These are phyloP conservation scores for Glomeris maerens DNA, from an alignment of 1,140 invertebrate genomes.

Conservation along the genomic window DNA sequence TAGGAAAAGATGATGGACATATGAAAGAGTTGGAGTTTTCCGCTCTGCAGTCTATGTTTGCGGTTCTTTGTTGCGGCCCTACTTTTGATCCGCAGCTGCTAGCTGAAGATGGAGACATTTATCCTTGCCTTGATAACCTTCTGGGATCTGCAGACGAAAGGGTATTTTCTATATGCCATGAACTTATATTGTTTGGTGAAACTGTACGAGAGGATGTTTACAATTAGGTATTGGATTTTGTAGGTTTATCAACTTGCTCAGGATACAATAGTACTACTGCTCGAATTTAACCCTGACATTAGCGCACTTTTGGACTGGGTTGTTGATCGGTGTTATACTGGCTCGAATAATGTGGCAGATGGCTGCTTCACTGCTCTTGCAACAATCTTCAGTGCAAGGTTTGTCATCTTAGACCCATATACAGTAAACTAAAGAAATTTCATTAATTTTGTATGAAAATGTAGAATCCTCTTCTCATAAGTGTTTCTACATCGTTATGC, in stretches of 20 bases:
- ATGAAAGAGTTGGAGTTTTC: slow-evolving; percentile 43
- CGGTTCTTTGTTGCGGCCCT: slow-evolving; percentile 83
- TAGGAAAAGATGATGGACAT: too few relatives aligned
- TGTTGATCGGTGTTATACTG: slow-evolving; percentile 93
- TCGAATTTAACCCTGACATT: slow-evolving; percentile 93
- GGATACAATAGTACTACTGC: slow-evolving; percentile 79
- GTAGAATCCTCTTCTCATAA: too few relatives aligned
- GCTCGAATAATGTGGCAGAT: slow-evolving; percentile 72
- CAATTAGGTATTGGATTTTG: slow-evolving; percentile 12
- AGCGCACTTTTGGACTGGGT: slow-evolving; percentile 90
- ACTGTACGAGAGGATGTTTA: slow-evolving; percentile 3
- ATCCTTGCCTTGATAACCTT: slow-evolving; percentile 82
- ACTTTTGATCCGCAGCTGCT: slow-evolving; percentile 74
- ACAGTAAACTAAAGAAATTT: too few relatives aligned
- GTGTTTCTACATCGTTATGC: too few relatives aligned
- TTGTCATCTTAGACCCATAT: too few relatives aligned
- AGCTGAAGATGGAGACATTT: slow-evolving; percentile 75
- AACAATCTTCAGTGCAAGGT: slow-evolving; percentile 90
- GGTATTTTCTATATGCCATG: slow-evolving; percentile 35
- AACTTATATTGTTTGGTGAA: slow-evolving; percentile 8
- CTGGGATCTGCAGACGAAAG: slow-evolving; percentile 73
- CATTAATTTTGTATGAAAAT: too few relatives aligned
- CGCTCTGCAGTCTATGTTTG: slow-evolving; percentile 71
- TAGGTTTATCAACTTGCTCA: slow-evolving; percentile 79
- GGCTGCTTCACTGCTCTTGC: slow-evolving; percentile 89